These are phyloP conservation scores for Prietella phreatophila DNA, from an alignment of 2,113 vertebrate genomes.

Conservation along the genomic window DNA sequence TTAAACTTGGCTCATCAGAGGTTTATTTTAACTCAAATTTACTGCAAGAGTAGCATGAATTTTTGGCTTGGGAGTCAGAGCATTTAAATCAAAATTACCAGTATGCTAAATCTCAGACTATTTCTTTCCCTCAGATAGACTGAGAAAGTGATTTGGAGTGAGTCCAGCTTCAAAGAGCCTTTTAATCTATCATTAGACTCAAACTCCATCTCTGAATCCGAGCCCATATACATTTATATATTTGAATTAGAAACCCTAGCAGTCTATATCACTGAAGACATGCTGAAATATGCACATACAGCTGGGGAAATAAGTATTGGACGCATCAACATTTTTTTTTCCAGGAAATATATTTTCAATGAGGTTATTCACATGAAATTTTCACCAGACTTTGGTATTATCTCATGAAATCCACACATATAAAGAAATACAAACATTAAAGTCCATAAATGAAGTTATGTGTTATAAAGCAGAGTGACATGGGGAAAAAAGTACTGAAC, in stretches of 20 bases:
- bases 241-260: neutral
- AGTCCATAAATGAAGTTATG: no score
- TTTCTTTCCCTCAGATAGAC: neutral
- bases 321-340: no score
- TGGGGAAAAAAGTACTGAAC: no score
- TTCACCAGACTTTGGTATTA: no score
- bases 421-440: no score
- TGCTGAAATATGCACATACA: no score
- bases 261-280: neutral
- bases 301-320: no score
- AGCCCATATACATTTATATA: neutral
- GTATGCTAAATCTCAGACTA: neutral
- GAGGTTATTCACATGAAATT: no score
- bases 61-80: neutral
- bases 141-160: neutral
- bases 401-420: no score
- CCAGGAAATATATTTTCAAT: no score
- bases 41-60: neutral
- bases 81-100: neutral
- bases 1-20: neutral
- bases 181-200: neutral
- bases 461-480: no score
- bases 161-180: neutral
- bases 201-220: neutral
- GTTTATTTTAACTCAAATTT: neutral